These are phyloP conservation scores for Tympanuchus pallidicinctus DNA, from an alignment of 2,113 vertebrate species.

Conservation along the genomic window DNA sequence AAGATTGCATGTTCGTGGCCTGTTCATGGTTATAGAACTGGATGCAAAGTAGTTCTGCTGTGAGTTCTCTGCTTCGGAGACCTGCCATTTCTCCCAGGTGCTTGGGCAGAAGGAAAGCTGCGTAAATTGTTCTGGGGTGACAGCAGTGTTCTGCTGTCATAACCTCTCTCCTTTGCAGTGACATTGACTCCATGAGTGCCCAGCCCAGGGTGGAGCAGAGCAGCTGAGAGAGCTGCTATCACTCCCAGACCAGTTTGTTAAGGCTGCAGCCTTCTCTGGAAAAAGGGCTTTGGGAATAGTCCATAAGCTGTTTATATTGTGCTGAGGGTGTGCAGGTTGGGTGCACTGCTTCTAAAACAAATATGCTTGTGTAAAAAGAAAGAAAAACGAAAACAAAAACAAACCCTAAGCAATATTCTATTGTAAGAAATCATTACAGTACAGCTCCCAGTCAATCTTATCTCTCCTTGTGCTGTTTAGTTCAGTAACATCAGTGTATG, in stretches of 20 bases:
- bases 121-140: not conserved
- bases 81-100: not conserved
- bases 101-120: not conserved
- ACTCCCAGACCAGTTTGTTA: not conserved
- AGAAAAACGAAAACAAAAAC: not conserved
- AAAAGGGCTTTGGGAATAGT: not conserved
- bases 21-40: not conserved
- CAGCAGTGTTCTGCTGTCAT: not conserved
- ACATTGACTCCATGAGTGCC: accelerated
- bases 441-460: not conserved
- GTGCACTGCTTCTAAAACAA: not conserved
- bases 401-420: not conserved
- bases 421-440: not conserved
- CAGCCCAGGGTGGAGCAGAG: not conserved
- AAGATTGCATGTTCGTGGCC: not conserved
- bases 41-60: not conserved
- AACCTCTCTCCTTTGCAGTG: not conserved
- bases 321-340: not conserved
- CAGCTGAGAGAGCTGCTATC: not conserved
- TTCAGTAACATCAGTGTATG: not conserved
- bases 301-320: not conserved
- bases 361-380: not conserved
- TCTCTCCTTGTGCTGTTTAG: not conserved
- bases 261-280: not conserved
- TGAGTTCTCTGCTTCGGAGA: not conserved